A percentile compares a stretch with the other conserved stretches of the same genome.
Evolutionary conservation across 2,797 vertebrate genomes (phyloP).

Genomic region (Crax fasciolata): DNA sequence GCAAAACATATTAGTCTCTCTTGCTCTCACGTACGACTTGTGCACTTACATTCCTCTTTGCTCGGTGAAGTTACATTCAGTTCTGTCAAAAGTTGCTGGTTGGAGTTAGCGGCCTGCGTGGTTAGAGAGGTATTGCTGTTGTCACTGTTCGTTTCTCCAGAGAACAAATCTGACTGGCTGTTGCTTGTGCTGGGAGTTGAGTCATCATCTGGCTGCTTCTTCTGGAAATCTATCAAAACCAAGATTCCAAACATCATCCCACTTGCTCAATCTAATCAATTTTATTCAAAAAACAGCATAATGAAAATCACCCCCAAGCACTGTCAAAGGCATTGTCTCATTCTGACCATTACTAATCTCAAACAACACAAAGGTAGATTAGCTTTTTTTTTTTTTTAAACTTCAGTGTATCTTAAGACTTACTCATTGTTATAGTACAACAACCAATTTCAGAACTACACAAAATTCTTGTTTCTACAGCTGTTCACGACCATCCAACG

Average conservation of each 20-base stretch:
- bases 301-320: background rate
- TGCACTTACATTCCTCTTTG: conserved; percentile 91
- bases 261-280: background rate
- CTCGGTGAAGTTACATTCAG: conserved; percentile 89
- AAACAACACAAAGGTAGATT: background rate
- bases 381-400: background rate
- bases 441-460: background rate
- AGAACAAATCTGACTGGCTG: conserved; percentile 94
- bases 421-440: background rate
- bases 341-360: background rate
- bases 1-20: background rate
- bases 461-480: background rate
- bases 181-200: conserved; percentile 92
- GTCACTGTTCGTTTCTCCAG: conserved; percentile 92
- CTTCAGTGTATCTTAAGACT: background rate
- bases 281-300: background rate
- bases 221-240: conserved; percentile 90
- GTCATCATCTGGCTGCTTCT: conserved; percentile 94
- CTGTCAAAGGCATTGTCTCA: background rate
- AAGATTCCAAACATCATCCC: conserved; percentile 14
- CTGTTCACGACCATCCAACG: background rate
- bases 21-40: background rate
- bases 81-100: conserved; percentile 89
- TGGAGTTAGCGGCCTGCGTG: conserved; percentile 86
- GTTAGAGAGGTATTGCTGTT: conserved; percentile 91